Conservation (phyloP, 2,888 invertebrate genomes). For the Merodon equestris region DNA sequence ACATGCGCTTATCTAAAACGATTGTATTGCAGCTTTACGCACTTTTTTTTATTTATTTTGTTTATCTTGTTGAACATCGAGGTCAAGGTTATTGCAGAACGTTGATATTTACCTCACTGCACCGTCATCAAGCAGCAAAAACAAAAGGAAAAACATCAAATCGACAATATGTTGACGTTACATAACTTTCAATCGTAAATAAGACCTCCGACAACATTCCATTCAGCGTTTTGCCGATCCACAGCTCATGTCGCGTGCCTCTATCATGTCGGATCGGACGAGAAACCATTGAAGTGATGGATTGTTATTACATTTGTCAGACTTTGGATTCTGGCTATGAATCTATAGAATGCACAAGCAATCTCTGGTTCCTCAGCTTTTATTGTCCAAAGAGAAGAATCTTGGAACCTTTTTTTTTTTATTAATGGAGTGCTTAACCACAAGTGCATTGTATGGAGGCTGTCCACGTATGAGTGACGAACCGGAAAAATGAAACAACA, state of each 20-base stretch:
- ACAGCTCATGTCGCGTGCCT: too few species aligned
- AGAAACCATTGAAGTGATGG: too few species aligned
- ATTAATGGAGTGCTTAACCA: too few species aligned
- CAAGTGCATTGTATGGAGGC: too few species aligned
- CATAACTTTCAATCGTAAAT: too few species aligned
- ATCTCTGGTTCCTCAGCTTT: too few species aligned
- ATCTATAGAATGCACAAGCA: too few species aligned
- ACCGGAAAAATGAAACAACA: slow-evolving; percentile 26
- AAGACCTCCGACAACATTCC: slow-evolving; percentile 25
- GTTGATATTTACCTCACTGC: slow-evolving; percentile 50
- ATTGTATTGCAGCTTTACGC: slow-evolving; percentile 21
- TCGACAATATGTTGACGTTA: background rate
- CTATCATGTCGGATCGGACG: too few species aligned
- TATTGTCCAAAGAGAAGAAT: too few species aligned
- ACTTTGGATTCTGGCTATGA: too few species aligned
- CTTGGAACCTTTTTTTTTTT: too few species aligned
- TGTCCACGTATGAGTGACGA: background rate
- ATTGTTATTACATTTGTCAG: too few species aligned
- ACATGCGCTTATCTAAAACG: slow-evolving; percentile 2
- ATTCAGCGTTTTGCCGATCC: background rate
- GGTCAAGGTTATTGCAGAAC: slow-evolving; percentile 57
- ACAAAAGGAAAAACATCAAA: slow-evolving; percentile 8
- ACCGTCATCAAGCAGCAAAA: slow-evolving; percentile 4
- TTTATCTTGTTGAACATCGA: slow-evolving; percentile 27
- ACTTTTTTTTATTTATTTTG: slow-evolving; percentile 12